phyloP scores from a whole-genome alignment of 2,888 invertebrate genomes.

The Tetropium fuscum region DNA sequence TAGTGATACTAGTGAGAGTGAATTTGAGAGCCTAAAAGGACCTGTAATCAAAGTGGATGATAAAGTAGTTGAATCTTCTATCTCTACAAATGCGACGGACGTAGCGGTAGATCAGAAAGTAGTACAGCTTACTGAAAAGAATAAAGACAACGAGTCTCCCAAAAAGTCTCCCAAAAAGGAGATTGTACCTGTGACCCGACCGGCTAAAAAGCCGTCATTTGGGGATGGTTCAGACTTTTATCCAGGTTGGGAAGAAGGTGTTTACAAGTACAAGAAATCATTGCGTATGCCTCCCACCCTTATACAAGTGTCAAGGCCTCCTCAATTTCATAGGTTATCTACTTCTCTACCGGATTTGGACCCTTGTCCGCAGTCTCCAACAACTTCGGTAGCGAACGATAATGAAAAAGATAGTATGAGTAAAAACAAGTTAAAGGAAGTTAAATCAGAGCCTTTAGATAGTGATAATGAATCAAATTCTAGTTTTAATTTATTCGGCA shows the following conservation, averaged over 20 bases:
- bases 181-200: slow-evolving; percentile 54
- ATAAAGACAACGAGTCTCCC: slow-evolving; percentile 29
- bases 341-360: slow-evolving; percentile 84
- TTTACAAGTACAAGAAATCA: slow-evolving; percentile 85
- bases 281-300: slow-evolving; percentile 84
- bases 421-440: slow-evolving; percentile 52
- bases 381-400: slow-evolving; percentile 74
- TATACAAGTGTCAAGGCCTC: slow-evolving; percentile 83
- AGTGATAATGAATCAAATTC: slow-evolving; percentile 78
- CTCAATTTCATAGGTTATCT: slow-evolving; percentile 76
- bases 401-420: slow-evolving; percentile 56
- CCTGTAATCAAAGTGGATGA: slow-evolving; percentile 19
- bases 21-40: slow-evolving; percentile 56
- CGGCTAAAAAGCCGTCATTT: slow-evolving; percentile 71
- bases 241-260: slow-evolving; percentile 87
- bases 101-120: slow-evolving; percentile 6
- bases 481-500: slow-evolving; percentile 69
- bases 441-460: slow-evolving; percentile 63
- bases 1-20: slow-evolving; percentile 61
- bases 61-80: slow-evolving; percentile 11
- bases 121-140: slow-evolving; percentile 2
- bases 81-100: slow-evolving; percentile 7
- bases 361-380: slow-evolving; percentile 78
- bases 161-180: slow-evolving; percentile 30
- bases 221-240: slow-evolving; percentile 80